These are phyloP conservation scores for Phylloscopus trochiloides DNA, from an alignment of 2,113 vertebrate species.

Conservation along the genomic window DNA sequence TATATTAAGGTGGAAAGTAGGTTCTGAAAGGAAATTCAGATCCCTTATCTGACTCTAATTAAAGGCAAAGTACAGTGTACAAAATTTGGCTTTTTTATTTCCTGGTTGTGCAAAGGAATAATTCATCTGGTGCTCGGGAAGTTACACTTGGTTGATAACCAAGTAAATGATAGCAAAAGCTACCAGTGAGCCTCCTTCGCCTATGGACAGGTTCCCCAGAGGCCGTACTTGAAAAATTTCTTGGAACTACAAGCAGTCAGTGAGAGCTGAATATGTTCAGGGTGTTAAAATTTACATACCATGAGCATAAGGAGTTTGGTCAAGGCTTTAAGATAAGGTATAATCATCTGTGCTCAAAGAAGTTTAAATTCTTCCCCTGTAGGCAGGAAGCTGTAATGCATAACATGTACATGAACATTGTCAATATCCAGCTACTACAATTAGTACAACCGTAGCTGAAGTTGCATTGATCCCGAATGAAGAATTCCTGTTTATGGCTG, in stretches of 20 bases:
- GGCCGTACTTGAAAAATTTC: not conserved
- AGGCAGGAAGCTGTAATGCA: not conserved
- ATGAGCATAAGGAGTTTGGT: not conserved
- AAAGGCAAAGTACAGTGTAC: not conserved
- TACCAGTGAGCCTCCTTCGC: not conserved
- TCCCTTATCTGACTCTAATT: not conserved
- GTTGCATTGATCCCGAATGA: conserved; percentile 14
- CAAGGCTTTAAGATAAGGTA: not conserved
- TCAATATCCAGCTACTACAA: not conserved
- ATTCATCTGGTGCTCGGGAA: not conserved
- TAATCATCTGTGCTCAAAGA: not conserved
- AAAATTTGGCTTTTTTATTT: not conserved
- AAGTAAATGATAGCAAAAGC: not conserved
- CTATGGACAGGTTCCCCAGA: not conserved
- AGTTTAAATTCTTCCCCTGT: not conserved
- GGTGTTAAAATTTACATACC: not conserved
- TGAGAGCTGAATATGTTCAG: not conserved
- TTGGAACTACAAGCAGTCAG: not conserved
- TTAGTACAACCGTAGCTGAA: not conserved
- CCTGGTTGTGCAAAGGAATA: not conserved
- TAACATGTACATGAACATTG: not conserved
- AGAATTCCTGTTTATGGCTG: not conserved
- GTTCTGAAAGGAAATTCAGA: not conserved
- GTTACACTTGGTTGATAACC: not conserved
- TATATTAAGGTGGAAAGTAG: not conserved